Conservation (phyloP, 2,888 invertebrate species). For the Dusona sp. region DNA sequence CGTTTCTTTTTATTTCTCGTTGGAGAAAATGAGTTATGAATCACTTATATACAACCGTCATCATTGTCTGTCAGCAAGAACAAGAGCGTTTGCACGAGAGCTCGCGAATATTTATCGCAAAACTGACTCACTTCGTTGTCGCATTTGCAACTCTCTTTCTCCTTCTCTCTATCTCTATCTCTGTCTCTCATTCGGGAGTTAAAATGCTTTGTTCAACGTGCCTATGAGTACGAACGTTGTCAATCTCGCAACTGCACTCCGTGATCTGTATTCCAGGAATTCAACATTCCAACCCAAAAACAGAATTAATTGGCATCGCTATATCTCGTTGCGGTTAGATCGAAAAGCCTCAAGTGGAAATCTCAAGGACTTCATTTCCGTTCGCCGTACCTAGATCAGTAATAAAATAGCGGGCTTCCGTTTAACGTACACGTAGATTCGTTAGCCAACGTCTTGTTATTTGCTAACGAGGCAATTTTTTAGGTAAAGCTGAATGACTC, state of each 20-base stretch:
- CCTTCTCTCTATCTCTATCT: not conserved
- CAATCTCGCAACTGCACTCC: not conserved
- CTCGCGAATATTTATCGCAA: constrained; percentile 73
- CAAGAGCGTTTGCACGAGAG: constrained; percentile 65
- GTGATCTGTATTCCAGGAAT: constrained; percentile 36
- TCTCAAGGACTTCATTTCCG: constrained; percentile 57
- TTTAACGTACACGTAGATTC: constrained; percentile 31
- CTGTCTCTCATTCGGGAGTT: not conserved
- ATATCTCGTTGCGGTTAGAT: constrained; percentile 18
- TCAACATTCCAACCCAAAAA: constrained; percentile 28
- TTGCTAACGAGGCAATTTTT: constrained; percentile 36
- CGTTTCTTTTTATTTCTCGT: constrained; percentile 14
- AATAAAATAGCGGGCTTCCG: constrained; percentile 44
- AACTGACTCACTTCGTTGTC: constrained; percentile 76
- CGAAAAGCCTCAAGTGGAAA: constrained; percentile 30
- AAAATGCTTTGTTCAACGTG: constrained; percentile 39
- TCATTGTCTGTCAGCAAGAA: constrained; percentile 74
- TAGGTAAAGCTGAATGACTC: constrained; percentile 15
- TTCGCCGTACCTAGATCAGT: not conserved
- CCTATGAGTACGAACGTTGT: constrained; percentile 19
- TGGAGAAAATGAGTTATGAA: constrained; percentile 56
- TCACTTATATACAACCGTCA: constrained; percentile 69
- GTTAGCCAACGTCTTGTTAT: constrained; percentile 17
- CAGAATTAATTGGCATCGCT: constrained; percentile 43
- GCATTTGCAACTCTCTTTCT: constrained; percentile 38